phyloP scores from a whole-genome alignment of 2,113 vertebrate species.

The Barnardius zonarius region DNA sequence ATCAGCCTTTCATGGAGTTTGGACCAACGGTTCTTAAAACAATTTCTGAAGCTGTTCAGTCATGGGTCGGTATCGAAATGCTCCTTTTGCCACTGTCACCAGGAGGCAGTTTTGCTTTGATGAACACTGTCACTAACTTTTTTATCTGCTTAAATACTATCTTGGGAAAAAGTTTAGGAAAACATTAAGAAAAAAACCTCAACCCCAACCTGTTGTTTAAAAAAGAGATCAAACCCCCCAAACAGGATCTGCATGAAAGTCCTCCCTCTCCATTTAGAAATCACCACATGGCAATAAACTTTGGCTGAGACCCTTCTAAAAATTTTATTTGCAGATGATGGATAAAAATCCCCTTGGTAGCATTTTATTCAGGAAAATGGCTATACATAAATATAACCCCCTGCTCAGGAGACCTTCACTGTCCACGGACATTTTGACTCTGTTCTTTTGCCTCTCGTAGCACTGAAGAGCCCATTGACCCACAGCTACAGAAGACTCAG shows the following conservation, averaged over 20 bases:
- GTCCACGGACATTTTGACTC: neutral
- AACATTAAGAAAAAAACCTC: neutral
- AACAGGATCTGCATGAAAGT: neutral
- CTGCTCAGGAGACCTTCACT: neutral
- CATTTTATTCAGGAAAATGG: neutral
- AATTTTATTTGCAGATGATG: neutral
- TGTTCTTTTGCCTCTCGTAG: neutral
- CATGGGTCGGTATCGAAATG: neutral
- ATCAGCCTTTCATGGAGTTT: neutral
- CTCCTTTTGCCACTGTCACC: neutral
- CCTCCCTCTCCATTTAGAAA: neutral
- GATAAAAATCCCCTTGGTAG: neutral
- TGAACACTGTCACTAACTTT: neutral
- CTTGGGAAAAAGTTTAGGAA: neutral
- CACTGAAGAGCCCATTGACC: neutral
- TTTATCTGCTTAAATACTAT: neutral
- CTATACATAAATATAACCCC: neutral
- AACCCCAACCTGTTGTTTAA: neutral
- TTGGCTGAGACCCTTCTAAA: neutral
- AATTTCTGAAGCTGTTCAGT: neutral
- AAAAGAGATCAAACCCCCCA: neutral
- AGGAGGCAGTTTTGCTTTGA: neutral
- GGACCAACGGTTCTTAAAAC: neutral
- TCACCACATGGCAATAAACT: neutral
- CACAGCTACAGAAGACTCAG: accelerated